Evolutionary conservation across 2,888 invertebrate genomes (phyloP).

Genomic region (Hermodice carunculata): DNA sequence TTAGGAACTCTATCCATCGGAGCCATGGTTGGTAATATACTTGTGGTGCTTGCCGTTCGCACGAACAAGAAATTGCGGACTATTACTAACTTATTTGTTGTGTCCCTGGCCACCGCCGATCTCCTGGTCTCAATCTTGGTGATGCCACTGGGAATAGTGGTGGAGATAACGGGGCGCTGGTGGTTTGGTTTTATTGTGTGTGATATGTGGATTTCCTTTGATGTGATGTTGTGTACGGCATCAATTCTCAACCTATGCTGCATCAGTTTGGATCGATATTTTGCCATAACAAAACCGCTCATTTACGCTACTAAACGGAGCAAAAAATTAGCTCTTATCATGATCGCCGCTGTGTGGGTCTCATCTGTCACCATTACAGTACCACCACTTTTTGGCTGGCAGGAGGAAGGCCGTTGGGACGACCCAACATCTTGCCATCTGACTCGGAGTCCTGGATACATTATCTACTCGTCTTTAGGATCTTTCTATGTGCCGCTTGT

Average conservation of each 20-base stretch:
- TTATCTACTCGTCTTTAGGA: conserved; percentile 58
- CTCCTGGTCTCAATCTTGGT: conserved; percentile 46
- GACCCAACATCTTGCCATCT: conserved; percentile 45
- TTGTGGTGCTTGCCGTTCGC: conserved; percentile 44
- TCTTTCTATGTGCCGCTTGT: conserved; percentile 62
- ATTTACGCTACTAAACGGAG: conserved; percentile 56
- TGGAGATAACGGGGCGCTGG: conserved; percentile 45
- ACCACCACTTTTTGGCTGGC: conserved; percentile 61
- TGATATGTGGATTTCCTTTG: conserved; percentile 47
- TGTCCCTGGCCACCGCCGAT: conserved; percentile 45
- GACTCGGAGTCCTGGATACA: conserved; percentile 53
- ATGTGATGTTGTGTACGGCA: conserved; percentile 64
- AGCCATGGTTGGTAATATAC: conserved; percentile 42
- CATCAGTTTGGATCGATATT: conserved; percentile 63
- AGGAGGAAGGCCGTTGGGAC: conserved; percentile 38
- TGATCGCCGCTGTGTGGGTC: conserved; percentile 62
- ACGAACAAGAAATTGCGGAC: conserved; percentile 43
- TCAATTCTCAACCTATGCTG: conserved; percentile 65
- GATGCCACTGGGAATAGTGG: conserved; percentile 43
- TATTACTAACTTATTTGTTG: conserved; percentile 48
- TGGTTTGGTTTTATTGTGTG: conserved; percentile 38
- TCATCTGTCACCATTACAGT: conserved; percentile 54
- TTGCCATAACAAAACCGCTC: conserved; percentile 63
- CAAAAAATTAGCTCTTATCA: conserved; percentile 47
- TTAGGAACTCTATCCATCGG: too few species aligned